phyloP scores from a whole-genome alignment of 2,888 invertebrate genomes.

The Resseliella maxima region DNA sequence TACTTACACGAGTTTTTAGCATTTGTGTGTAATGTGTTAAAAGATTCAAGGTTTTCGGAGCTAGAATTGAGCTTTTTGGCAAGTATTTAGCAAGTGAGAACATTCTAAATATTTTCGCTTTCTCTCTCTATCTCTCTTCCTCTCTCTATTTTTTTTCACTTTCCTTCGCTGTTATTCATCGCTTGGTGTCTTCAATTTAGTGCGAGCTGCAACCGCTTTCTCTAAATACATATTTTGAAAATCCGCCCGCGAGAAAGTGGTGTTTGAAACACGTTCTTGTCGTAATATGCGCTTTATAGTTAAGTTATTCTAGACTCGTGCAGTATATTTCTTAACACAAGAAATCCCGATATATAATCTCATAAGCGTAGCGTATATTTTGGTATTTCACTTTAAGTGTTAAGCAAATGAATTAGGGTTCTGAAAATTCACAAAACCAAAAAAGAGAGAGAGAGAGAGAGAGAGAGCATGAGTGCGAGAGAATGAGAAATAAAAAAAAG shows the following conservation, averaged over 20 bases:
- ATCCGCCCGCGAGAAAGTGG: neutral
- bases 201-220: neutral
- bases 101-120: neutral
- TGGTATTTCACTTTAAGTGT: constrained; percentile 49
- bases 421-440: neutral
- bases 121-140: too few relatives aligned
- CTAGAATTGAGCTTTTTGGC: neutral
- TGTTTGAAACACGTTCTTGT: constrained; percentile 2
- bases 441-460: neutral
- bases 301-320: constrained; percentile 5
- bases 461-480: neutral
- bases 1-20: neutral
- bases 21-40: neutral
- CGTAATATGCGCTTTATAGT: constrained; percentile 38
- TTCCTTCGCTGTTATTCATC: too few relatives aligned
- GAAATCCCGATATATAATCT: constrained; percentile 48
- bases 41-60: constrained; percentile 7
- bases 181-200: too few relatives aligned
- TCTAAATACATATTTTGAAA: constrained; percentile 17
- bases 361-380: constrained; percentile 32
- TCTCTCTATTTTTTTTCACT: too few relatives aligned
- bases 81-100: neutral
- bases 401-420: constrained; percentile 41
- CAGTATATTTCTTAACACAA: constrained; percentile 29
- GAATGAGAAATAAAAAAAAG: neutral